Conservation (phyloP, 2,797 vertebrate species). For the Tangara arthus region DNA sequence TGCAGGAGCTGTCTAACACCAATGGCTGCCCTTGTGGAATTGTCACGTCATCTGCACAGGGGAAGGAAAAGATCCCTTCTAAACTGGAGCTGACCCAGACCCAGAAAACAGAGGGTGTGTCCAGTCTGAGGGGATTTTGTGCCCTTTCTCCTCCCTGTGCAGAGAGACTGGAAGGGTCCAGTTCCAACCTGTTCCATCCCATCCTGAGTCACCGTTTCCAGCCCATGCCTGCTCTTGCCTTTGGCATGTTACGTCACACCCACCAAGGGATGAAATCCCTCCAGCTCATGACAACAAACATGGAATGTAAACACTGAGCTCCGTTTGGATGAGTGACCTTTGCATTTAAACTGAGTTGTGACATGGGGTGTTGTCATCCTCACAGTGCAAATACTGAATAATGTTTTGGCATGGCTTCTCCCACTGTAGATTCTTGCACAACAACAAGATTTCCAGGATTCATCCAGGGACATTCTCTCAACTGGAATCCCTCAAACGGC, state of each 20-base stretch:
- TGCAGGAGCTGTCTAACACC: not conserved
- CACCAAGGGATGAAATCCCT: not conserved
- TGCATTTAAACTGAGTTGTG: not conserved
- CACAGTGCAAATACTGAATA: not conserved
- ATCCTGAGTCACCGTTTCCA: slow-evolving; percentile 35
- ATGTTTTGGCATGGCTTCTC: not conserved
- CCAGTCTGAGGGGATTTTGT: not conserved
- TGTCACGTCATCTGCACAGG: fast-evolving
- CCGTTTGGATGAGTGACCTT: not conserved
- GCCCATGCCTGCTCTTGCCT: not conserved
- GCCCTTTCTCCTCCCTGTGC: slow-evolving; percentile 15
- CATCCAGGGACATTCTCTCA: slow-evolving; percentile 70
- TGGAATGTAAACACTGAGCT: not conserved
- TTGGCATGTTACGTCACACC: not conserved
- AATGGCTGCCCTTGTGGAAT: not conserved
- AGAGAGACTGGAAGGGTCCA: not conserved
- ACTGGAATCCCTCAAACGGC: slow-evolving; percentile 68
- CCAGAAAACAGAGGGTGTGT: not conserved
- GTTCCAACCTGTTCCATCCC: slow-evolving; percentile 18
- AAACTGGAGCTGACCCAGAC: not conserved
- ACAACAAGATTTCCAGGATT: slow-evolving; percentile 73
- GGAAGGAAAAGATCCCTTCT: not conserved
- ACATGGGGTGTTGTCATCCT: not conserved
- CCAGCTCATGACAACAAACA: not conserved
- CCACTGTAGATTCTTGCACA: slow-evolving; percentile 69